Base-by-base conservation (phyloP, 2,113 vertebrate species). In the Recurvirostra avosetta region DNA sequence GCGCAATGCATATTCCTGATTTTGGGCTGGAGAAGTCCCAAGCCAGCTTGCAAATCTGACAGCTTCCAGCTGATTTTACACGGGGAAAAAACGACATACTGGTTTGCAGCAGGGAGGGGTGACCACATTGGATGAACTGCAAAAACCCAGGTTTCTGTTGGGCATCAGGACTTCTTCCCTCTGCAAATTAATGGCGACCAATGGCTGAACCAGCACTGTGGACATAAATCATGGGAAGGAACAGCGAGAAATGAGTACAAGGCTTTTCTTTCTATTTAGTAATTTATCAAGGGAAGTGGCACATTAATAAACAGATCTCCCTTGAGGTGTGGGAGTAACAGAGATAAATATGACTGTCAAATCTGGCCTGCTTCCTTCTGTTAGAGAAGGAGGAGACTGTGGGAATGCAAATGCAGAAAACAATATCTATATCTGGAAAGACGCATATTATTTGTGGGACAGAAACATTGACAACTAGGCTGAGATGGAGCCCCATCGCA, bases 221-320 rank as follows among this genome's bases (percentile, higher is more conserved):
- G 95, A 97, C 97, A 97, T 98, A 98, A 98, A 98, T 99, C 98
- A 98, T 86, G 34, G 58, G 96, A 97, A 98, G 96, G 89, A 98
- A 97, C 98, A 98, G 96, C 50, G 50, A 98, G 98, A 98, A 98
- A 98, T 97, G 98, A 98, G 98, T 98, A 98, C 98, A 98, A 98
- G 98, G 98, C 98, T 98, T 98, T 97, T 98, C 98, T 98, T 98
- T 98, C 98, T 98, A 97, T 98, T 99, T 99, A 98, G 98, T 99
- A 98, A 98, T 98, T 99, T 98, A 98, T 99, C 98, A 98, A 97
- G 98, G 98, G 98, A 98, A 99, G 98, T 98, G 98, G 98, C 96
- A 80, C 98, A 99, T 99, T 99, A 99, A 99, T 99, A 98, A 98
- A 98, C 98, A 98, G 98, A 98, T 98, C 98, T 98, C 98, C 98